phyloP scores from a whole-genome alignment of 2,797 vertebrate species.

The Somateria mollissima region DNA sequence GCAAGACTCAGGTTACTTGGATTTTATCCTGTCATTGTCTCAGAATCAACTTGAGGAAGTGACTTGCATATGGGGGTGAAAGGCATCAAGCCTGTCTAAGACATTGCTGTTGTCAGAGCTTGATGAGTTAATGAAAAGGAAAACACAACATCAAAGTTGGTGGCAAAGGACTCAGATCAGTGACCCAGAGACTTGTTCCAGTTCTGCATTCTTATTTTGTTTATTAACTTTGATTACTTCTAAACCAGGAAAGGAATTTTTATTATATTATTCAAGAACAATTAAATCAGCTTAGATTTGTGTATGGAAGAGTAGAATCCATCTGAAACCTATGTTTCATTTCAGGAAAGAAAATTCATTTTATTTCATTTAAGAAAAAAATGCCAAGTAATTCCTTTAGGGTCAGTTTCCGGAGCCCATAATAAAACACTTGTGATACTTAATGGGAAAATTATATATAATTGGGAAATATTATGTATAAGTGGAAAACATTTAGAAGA shows the following conservation, averaged over 20 bases:
- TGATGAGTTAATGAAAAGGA: conserved; percentile 45
- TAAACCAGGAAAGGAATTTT: not conserved
- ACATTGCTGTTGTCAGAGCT: not conserved
- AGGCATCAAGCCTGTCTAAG: not conserved
- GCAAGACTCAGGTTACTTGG: not conserved
- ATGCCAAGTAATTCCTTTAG: not conserved
- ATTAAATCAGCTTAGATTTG: not conserved
- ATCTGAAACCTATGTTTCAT: not conserved
- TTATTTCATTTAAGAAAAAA: conserved; percentile 28
- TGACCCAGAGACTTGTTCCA: not conserved
- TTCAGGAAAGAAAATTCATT: not conserved
- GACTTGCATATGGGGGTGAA: not conserved
- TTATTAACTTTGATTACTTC: conserved; percentile 9
- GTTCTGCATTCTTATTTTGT: conserved; percentile 15
- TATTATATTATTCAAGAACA: not conserved
- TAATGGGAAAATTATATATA: not conserved
- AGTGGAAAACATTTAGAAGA: not conserved
- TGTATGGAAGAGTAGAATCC: not conserved
- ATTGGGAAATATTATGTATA: conserved; percentile 8
- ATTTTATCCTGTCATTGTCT: not conserved
- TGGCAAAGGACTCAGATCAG: not conserved
- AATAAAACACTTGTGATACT: conserved; percentile 2
- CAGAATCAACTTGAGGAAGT: not conserved
- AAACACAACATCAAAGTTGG: not conserved
- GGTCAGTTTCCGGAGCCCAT: not conserved